Conservation (phyloP, 2,113 vertebrate species). For the Salminus brasiliensis region DNA sequence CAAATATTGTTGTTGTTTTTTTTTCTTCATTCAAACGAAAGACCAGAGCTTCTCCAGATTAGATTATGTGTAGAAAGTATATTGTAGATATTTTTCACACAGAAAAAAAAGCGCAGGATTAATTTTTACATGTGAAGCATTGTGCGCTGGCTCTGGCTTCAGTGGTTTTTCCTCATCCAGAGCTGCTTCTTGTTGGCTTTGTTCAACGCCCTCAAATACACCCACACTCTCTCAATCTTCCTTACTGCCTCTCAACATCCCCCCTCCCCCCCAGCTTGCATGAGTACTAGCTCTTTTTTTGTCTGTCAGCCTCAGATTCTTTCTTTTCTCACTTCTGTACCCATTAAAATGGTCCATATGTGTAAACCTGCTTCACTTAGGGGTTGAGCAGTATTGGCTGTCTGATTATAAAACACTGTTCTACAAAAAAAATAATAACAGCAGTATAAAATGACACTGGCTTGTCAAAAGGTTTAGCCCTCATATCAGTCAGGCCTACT, state of each 20-base stretch:
- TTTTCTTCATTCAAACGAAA: no score
- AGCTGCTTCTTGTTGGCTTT: slow-evolving; percentile 31
- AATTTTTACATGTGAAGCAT: neutral
- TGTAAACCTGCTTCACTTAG: no score
- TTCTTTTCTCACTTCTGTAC: neutral
- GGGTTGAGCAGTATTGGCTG: no score
- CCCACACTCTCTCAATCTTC: slow-evolving; percentile 26
- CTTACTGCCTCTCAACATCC: slow-evolving; percentile 13
- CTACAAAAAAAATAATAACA: no score
- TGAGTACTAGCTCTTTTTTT: neutral
- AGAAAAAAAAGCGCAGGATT: neutral
- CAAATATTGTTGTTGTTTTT: neutral
- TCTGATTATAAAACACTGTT: no score
- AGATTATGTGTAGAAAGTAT: neutral
- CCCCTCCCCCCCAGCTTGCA: neutral
- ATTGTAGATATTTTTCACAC: neutral
- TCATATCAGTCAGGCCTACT: no score
- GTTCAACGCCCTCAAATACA: slow-evolving; percentile 39
- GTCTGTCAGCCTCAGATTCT: neutral
- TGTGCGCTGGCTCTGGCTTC: slow-evolving; percentile 5
- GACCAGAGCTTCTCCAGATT: neutral
- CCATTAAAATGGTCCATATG: no score
- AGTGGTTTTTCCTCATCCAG: neutral
- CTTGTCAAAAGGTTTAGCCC: no score
- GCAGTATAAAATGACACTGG: no score